Conservation (phyloP, 2,888 invertebrate species). For the Phoronis australis region DNA sequence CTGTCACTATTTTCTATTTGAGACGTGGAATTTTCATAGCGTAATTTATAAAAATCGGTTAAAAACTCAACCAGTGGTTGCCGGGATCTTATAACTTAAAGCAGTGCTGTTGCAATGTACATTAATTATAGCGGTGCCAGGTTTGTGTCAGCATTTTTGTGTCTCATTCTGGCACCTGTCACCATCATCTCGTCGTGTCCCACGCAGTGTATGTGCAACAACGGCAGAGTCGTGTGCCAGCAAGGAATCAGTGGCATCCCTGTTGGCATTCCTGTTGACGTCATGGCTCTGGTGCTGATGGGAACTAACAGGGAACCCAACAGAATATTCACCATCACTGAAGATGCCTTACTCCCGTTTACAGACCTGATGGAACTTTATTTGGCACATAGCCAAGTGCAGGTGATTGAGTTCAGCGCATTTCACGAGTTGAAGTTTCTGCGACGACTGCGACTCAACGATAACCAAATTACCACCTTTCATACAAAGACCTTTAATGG, state of each 20-base stretch:
- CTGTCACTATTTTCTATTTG: too few relatives aligned
- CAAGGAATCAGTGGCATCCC: slow-evolving; percentile 2
- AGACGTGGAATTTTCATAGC: too few relatives aligned
- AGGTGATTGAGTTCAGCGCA: slow-evolving; percentile 11
- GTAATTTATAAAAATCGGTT: too few relatives aligned
- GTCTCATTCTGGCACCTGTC: not conserved
- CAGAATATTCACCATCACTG: too few relatives aligned
- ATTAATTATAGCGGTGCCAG: too few relatives aligned
- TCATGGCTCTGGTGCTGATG: not conserved
- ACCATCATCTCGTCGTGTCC: too few relatives aligned
- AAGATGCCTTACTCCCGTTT: too few relatives aligned
- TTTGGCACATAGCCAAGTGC: slow-evolving; percentile 13
- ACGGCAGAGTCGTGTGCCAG: not conserved
- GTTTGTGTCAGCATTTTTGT: not conserved
- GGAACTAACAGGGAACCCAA: not conserved
- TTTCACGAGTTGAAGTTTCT: slow-evolving; percentile 16
- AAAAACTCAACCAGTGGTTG: too few relatives aligned
- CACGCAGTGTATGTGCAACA: slow-evolving; percentile 1
- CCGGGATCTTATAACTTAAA: too few relatives aligned
- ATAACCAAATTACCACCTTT: slow-evolving; percentile 16
- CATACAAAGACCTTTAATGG: slow-evolving; percentile 16
- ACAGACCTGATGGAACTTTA: slow-evolving; percentile 1
- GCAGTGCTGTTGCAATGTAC: too few relatives aligned
- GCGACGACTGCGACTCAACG: slow-evolving; percentile 14
- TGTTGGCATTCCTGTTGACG: not conserved